Evolutionary conservation across 2,797 vertebrate genomes (phyloP).

Genomic region (Mormyrops attenuatus): DNA sequence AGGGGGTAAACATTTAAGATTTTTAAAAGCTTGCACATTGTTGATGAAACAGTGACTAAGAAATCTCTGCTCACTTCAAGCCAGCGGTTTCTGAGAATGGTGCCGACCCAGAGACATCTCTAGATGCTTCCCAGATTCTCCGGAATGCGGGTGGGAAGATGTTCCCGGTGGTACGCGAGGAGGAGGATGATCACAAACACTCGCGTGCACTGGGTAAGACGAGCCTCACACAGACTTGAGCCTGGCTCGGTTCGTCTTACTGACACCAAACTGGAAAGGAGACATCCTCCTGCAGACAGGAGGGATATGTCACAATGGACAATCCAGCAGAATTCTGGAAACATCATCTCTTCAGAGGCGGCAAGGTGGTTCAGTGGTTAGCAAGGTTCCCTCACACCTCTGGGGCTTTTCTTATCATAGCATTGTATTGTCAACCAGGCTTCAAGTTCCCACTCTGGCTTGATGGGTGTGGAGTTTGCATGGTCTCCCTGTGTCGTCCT

Average conservation of each 20-base stretch:
- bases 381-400: neutral
- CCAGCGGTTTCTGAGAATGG: neutral
- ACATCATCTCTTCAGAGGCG: neutral
- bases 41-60: neutral
- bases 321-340: neutral
- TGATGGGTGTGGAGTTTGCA: neutral
- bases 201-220: neutral
- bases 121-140: neutral
- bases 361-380: neutral
- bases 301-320: neutral
- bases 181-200: neutral
- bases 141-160: neutral
- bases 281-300: neutral
- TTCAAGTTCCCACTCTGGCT: neutral
- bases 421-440: neutral
- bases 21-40: neutral
- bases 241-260: neutral
- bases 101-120: neutral
- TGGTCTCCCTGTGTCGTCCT: neutral
- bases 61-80: neutral
- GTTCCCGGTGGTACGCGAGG: neutral
- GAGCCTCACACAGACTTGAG: neutral
- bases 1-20: neutral
- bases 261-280: neutral
- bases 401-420: neutral